Conservation (phyloP, 2,888 invertebrate genomes). For the Euplagia quadripunctaria region DNA sequence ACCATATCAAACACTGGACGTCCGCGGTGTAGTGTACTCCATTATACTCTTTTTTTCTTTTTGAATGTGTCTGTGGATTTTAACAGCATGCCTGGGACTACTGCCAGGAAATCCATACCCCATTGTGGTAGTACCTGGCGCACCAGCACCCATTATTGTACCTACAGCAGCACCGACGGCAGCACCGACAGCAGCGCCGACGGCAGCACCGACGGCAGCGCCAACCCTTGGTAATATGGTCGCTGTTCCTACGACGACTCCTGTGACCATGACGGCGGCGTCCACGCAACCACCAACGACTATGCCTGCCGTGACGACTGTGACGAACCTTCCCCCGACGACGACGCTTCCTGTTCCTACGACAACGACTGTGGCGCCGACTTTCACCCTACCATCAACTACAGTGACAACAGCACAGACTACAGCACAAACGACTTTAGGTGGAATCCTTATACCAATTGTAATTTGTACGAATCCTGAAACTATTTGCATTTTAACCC, state of each 20-base stretch:
- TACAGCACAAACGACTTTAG: conserved; percentile 40
- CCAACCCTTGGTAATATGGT: conserved; percentile 32
- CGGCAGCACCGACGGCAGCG: conserved; percentile 61
- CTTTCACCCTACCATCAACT: conserved; percentile 36
- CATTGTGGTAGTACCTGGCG: conserved; percentile 72
- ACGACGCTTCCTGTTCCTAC: neutral
- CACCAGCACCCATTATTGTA: conserved; percentile 77
- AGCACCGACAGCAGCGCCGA: conserved; percentile 62
- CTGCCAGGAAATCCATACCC: conserved; percentile 71
- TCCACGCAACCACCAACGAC: conserved; percentile 28
- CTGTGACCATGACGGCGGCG: conserved; percentile 32
- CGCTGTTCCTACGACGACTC: conserved; percentile 40
- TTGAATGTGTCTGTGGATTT: conserved; percentile 82
- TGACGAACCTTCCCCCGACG: neutral
- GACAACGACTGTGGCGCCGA: conserved; percentile 28
- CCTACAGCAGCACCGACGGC: conserved; percentile 70
- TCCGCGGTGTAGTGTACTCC: conserved; percentile 38
- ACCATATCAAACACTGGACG: conserved; percentile 51
- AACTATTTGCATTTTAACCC: conserved; percentile 81
- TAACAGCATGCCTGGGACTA: conserved; percentile 83
- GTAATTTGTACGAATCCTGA: conserved; percentile 79
- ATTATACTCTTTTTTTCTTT: conserved; percentile 6
- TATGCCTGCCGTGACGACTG: neutral
- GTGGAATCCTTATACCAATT: conserved; percentile 73
- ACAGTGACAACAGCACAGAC: conserved; percentile 42